A percentile compares a stretch with the other conserved stretches of the same genome.
Evolutionary conservation across 2,888 invertebrate species (phyloP).

Genomic region (Ditylenchus weischeri): DNA sequence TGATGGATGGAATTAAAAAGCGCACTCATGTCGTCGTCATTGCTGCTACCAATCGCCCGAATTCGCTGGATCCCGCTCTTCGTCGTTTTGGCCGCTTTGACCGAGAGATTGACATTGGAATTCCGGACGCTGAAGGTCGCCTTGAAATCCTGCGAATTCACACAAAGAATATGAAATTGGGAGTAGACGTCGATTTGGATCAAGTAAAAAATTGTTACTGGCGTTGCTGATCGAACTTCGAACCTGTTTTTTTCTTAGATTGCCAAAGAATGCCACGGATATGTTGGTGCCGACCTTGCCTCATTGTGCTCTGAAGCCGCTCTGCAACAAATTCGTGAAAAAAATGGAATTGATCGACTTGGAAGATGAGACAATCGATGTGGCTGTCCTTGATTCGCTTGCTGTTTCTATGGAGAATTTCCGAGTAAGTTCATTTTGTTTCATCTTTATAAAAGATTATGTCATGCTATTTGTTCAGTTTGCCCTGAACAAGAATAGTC

Average conservation of each 20-base stretch:
- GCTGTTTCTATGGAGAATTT: constrained; percentile 73
- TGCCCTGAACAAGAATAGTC: constrained; percentile 96
- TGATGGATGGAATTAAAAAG: constrained; percentile 99
- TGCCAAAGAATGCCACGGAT: constrained; percentile 96
- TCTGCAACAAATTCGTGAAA: constrained; percentile 95
- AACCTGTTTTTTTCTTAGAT: constrained; percentile 70
- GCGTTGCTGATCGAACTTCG: background rate
- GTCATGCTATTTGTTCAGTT: constrained; percentile 66
- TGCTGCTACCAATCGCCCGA: constrained; percentile 98
- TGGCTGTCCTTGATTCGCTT: constrained; percentile 90
- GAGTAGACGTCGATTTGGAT: constrained; percentile 95
- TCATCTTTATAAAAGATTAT: too few relatives aligned
- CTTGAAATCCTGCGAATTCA: constrained; percentile 95
- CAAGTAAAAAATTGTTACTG: constrained; percentile 72
- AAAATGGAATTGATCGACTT: constrained; percentile 99
- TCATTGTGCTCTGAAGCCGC: constrained; percentile 98
- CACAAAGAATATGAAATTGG: constrained; percentile 99
- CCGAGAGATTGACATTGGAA: constrained; percentile 94
- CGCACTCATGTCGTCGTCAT: constrained; percentile 97
- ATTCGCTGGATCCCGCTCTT: constrained; percentile 92
- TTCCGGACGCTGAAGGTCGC: constrained; percentile 95
- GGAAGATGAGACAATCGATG: constrained; percentile 98
- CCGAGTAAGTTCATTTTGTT: background rate
- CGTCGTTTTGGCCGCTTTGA: constrained; percentile 65
- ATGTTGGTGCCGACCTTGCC: constrained; percentile 98